Evolutionary conservation across 2,888 invertebrate species (phyloP), one percentile per base, ranked within the genome.

Genomic region (Trachelus stipa): DNA sequence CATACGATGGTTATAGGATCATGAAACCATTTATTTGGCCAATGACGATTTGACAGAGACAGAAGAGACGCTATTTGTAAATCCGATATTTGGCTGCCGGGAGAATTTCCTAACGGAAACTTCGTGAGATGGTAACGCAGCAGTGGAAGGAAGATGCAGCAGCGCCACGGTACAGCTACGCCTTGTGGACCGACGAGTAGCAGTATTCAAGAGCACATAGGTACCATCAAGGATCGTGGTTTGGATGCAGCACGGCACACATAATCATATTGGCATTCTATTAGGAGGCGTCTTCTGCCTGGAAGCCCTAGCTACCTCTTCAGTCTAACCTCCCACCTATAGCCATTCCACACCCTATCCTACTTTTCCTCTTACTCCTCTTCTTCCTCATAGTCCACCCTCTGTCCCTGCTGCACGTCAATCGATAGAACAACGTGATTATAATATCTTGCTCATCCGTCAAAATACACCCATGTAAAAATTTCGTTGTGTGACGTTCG

Each of bases 181-280:
- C 56, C 56, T 71, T 23, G 71, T 23, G 30, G 71, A 71, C 11
- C 30, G 31, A 33, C 71, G 71, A 71, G 34, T 71, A 34, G 30
- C 9, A 83, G 82, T 80, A 76, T 73, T 77, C 37, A 74, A 79
- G 82, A 71, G 73, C 69, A 56, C 56, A 15, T 56, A 56, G 23
- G 56, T 23, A 73, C 68, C 77, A 79, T 75, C 81, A 78, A 81
- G 85, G 83, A 84, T 84, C 83, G 87, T 85, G 85, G 86, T 88
- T 88, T 85, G 85, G 85, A 88, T 88, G 87, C 87, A 87, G 85
- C 83, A 79, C 85, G 84, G 87, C 84, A 86, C 86, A 86, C 86
- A 88, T 88, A 88, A 89, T 89, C 88, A 88, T 88, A 89, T 89
- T 89, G 88, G 88, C 89, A 89, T 88, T 87, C 88, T 88, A 88